Conservation (phyloP, 1,140 invertebrate species). For the Linepithema humile region DNA sequence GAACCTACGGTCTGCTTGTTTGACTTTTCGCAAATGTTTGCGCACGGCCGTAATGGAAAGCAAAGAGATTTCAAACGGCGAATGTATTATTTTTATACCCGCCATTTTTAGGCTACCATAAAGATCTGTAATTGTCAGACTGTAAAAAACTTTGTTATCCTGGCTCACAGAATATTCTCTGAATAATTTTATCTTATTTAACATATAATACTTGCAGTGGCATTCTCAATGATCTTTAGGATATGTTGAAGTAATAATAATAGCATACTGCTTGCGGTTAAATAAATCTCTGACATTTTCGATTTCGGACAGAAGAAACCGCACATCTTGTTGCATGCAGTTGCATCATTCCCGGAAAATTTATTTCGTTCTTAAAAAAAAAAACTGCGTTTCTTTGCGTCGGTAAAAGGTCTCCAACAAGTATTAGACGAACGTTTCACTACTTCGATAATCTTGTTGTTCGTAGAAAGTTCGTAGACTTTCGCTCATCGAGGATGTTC, state of each 20-base stretch:
- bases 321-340: not conserved
- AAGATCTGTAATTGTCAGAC: not conserved
- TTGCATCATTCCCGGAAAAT: not conserved
- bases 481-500: not conserved
- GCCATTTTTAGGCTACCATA: not conserved
- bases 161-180: not conserved
- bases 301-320: not conserved
- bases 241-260: not conserved
- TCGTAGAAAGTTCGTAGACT: not conserved
- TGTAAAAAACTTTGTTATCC: not conserved
- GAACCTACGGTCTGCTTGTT: not conserved
- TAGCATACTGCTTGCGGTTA: not conserved
- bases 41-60: conserved; percentile 16
- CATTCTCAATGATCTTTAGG: not conserved
- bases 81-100: conserved; percentile 2
- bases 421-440: conserved; percentile 17
- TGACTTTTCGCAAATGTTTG: conserved; percentile 29
- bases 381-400: not conserved
- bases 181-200: not conserved
- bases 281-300: not conserved
- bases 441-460: conserved; percentile 22
- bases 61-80: not conserved
- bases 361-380: not conserved
- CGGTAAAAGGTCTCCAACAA: not conserved
- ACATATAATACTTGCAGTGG: not conserved